A percentile compares a stretch with the other conserved stretches of the same genome.
These are phyloP conservation scores for Macrobrachium rosenbergii DNA, from an alignment of 1,140 invertebrate genomes.

Conservation along the genomic window DNA sequence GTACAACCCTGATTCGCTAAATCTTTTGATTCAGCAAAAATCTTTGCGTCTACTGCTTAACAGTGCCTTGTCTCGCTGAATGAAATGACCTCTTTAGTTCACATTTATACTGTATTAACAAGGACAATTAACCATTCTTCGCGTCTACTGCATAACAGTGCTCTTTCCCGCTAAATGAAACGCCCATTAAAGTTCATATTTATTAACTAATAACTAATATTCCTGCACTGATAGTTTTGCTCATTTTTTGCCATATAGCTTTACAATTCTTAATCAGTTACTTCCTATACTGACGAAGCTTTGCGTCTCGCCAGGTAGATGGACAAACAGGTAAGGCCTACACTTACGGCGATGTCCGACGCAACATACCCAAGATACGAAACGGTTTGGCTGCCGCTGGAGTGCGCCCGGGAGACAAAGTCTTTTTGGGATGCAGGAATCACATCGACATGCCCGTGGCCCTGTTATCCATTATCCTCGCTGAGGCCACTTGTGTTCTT, in stretches of 20 bases:
- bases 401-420: neutral
- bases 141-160: too few species aligned
- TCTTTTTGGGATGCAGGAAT: conserved; percentile 6
- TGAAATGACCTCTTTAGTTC: too few species aligned
- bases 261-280: too few species aligned
- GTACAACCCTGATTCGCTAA: too few species aligned
- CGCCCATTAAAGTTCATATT: conserved; percentile 18
- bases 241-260: neutral
- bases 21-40: too few species aligned
- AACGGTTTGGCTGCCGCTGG: conserved; percentile 23
- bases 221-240: neutral
- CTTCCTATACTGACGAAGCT: neutral
- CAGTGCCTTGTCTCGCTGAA: too few species aligned
- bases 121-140: too few species aligned
- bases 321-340: neutral
- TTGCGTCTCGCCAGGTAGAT: conserved; percentile 2
- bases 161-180: neutral
- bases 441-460: conserved; percentile 44
- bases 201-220: neutral
- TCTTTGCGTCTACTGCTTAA: too few species aligned
- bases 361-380: conserved; percentile 12
- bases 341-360: conserved; percentile 19
- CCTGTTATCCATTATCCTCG: neutral
- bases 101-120: too few species aligned
- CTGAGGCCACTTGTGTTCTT: conserved; percentile 21